Evolutionary conservation across 2,888 invertebrate genomes (phyloP), one percentile per base, ranked within the genome.

Genomic region (Morpho deidamia): DNA sequence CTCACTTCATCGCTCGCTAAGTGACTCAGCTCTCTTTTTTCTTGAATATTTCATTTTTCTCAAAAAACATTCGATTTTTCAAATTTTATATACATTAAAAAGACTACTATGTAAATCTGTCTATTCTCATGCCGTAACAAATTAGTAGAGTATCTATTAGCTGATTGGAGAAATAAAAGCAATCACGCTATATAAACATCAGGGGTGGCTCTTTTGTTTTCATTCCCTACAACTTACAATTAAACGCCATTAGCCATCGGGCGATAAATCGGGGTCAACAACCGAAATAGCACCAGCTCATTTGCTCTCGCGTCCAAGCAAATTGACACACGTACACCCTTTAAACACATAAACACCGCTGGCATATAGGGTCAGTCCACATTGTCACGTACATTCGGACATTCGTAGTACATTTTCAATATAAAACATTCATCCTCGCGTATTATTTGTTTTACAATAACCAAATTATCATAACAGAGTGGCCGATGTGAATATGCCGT

Each of bases 241-340:
- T 48, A 40, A 48, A 48, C 40, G 51, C 47, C 44, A 57, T 59
- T 59, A 53, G 53, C 56, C 51, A 44, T 47, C 47, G 39, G 57
- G 44, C 44, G 37, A 50, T 47, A 44, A 44, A 53, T 44, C 46
- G 38, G 51, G 51, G 56, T 53, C 56, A 53, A 59, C 51, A 42
- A 48, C 56, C 58, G 48, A 44, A 40, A 56, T 51, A 51, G 50
- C 44, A 47, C 55, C 50, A 43, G 46, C 53, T 44, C 44, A 47
- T 34, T 55, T 37, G 34, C 23, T 45, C 47, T 44, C 52, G 42
- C 45, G 41, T 41, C 41, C 45, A 35, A 40, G 23, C 53, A 59
- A 53, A 56, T 59, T 59, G 58, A 53, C 56, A 51, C 41, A 44
- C 44, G 42, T 44, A 44, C 48, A 42, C 54, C 54, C 53, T 57